Evolutionary conservation across 2,888 invertebrate genomes (phyloP).

Genomic region (Tenthredo scrophulariae): DNA sequence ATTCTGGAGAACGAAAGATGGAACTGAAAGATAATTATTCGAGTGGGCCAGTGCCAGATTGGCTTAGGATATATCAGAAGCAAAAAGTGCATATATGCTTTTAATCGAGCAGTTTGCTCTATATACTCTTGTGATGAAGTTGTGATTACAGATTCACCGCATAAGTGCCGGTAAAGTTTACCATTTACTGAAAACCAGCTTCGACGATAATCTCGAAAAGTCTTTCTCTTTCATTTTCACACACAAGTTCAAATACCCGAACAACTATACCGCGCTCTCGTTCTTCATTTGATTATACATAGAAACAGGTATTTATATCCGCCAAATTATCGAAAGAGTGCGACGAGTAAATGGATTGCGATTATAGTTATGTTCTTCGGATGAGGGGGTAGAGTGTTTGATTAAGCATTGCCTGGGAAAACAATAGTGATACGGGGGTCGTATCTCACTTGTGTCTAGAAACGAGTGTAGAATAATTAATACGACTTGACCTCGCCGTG

Average conservation of each 20-base stretch:
- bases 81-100: not conserved
- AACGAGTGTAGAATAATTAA: conserved; percentile 73
- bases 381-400: not conserved
- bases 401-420: conserved; percentile 63
- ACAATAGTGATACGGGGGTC: conserved; percentile 69
- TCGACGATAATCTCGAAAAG: not conserved
- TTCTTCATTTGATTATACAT: not conserved
- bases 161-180: not conserved
- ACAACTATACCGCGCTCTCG: not conserved
- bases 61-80: too few relatives aligned
- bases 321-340: not conserved
- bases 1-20: too few relatives aligned
- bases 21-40: too few relatives aligned
- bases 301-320: not conserved
- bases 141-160: not conserved
- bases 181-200: not conserved
- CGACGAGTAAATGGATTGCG: not conserved
- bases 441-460: conserved; percentile 70
- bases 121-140: not conserved
- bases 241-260: conserved; percentile 2
- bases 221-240: not conserved
- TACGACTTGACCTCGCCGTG: conserved; percentile 66
- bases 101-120: not conserved
- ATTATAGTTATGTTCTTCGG: not conserved
- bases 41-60: too few relatives aligned